Percentiles rank a stretch among this genome's conserved stretches.
phyloP scores from a whole-genome alignment of 2,113 vertebrate genomes.

The Apus apus region DNA sequence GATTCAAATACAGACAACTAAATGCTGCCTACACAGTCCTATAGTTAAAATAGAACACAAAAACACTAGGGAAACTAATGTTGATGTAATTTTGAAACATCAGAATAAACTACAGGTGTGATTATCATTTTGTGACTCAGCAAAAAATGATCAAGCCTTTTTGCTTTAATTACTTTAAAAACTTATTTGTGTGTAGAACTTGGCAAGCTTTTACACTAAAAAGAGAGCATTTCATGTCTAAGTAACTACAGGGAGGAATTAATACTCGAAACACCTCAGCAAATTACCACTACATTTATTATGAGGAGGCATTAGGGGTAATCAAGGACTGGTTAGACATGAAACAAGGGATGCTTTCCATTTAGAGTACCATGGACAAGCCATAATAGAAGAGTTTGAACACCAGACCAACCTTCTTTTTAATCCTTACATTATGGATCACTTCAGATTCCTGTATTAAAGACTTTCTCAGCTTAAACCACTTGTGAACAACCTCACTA shows the following conservation, averaged over 20 bases:
- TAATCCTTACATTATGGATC: not conserved
- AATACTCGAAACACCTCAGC: not conserved
- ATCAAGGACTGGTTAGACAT: not conserved
- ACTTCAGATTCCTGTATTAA: not conserved
- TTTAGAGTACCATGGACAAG: not conserved
- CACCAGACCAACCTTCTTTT: not conserved
- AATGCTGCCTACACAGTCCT: not conserved
- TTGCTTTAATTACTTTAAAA: not conserved
- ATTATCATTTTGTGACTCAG: not conserved
- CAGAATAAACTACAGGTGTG: not conserved
- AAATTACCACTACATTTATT: not conserved
- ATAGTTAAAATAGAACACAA: not conserved
- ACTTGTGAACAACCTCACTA: not conserved
- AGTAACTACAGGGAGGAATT: not conserved
- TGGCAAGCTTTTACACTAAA: not conserved
- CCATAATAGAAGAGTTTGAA: not conserved
- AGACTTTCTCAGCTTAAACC: not conserved
- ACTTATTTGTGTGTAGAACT: not conserved
- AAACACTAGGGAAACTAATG: not conserved
- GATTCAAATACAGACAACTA: not conserved
- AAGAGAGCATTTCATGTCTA: not conserved
- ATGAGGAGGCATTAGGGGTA: not conserved
- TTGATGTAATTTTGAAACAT: not conserved
- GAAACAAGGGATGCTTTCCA: not conserved
- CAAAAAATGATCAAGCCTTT: not conserved